phyloP scores from a whole-genome alignment of 2,113 vertebrate genomes.

The Bubalus kerabau region DNA sequence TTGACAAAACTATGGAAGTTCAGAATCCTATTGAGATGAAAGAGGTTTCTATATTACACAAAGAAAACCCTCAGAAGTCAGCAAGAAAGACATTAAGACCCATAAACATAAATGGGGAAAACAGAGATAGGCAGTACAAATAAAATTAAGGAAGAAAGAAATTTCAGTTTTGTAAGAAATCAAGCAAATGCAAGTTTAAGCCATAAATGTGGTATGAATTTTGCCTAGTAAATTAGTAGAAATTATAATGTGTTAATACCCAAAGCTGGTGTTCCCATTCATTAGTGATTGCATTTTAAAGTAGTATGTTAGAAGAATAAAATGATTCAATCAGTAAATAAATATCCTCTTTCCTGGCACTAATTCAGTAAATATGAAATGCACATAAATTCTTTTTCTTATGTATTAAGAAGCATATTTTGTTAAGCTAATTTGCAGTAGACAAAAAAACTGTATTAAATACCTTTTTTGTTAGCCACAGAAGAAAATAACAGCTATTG shows the following conservation, averaged over 20 bases:
- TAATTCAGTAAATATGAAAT: slow-evolving; percentile 32
- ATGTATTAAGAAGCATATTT: slow-evolving; percentile 25
- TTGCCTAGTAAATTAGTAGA: slow-evolving; percentile 36
- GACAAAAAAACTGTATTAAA: background rate
- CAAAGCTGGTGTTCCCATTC: background rate
- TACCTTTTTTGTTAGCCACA: background rate
- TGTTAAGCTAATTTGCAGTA: slow-evolving; percentile 8
- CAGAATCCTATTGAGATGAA: background rate
- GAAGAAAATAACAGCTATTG: slow-evolving; percentile 20
- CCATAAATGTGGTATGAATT: background rate
- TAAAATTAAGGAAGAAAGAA: background rate
- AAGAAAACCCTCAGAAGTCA: background rate
- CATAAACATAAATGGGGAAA: background rate
- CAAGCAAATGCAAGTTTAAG: slow-evolving; percentile 1
- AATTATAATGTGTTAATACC: slow-evolving; percentile 46
- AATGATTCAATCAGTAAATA: slow-evolving; percentile 34
- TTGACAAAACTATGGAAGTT: background rate
- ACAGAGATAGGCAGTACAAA: background rate
- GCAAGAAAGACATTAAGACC: background rate
- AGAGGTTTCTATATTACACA: background rate
- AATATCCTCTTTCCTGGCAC: background rate
- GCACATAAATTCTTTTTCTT: slow-evolving; percentile 25
- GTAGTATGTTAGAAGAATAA: slow-evolving; percentile 33
- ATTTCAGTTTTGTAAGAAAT: background rate
- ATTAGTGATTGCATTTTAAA: slow-evolving; percentile 45